These are phyloP conservation scores for Automeris io DNA, from an alignment of 2,888 invertebrate species.

Conservation along the genomic window DNA sequence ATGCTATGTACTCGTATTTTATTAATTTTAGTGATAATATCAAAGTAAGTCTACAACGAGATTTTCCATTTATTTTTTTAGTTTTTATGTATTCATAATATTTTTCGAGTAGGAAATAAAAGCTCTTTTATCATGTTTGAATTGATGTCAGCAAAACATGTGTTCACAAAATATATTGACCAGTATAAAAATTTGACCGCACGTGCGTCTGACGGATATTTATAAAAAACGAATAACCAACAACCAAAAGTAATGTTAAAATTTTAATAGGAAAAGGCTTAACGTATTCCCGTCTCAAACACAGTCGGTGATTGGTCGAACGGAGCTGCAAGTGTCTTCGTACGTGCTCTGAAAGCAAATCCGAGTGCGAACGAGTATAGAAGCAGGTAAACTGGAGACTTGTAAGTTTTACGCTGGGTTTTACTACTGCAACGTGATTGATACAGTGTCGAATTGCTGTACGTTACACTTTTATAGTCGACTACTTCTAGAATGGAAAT, in stretches of 20 bases:
- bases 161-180: too few relatives aligned
- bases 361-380: constrained; percentile 11
- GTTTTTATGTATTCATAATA: too few relatives aligned
- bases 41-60: too few relatives aligned
- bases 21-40: too few relatives aligned
- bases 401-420: constrained; percentile 38
- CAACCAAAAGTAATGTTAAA: constrained; percentile 18
- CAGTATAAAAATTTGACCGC: too few relatives aligned
- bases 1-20: too few relatives aligned
- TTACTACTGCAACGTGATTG: constrained; percentile 47
- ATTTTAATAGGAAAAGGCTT: constrained; percentile 39
- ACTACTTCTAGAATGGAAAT: constrained; percentile 28
- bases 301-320: constrained; percentile 67
- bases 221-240: background rate
- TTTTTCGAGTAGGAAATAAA: too few relatives aligned
- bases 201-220: too few relatives aligned
- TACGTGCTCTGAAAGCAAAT: constrained; percentile 57
- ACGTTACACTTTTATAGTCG: constrained; percentile 26
- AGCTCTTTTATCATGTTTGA: too few relatives aligned
- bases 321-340: constrained; percentile 60
- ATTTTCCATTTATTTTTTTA: too few relatives aligned
- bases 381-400: constrained; percentile 19
- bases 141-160: too few relatives aligned
- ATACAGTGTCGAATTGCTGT: constrained; percentile 34
- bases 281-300: constrained; percentile 63